Base-by-base conservation (phyloP, 2,113 vertebrate species). In the Microcebus murinus region DNA sequence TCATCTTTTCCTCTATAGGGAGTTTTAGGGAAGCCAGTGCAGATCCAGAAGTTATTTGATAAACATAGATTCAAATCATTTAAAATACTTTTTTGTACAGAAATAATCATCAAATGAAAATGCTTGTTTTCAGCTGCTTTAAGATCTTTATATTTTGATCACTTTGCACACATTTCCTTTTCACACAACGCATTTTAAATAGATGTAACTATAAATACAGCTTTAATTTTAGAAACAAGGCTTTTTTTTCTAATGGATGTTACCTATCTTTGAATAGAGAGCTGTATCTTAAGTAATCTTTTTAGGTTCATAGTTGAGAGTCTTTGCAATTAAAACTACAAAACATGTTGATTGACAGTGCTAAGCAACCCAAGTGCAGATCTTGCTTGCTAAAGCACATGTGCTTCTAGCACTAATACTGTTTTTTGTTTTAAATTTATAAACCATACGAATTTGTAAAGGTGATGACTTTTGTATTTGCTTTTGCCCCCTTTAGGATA, bases 401-500 rank as follows among this genome's bases (percentile, higher is more conserved):
- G 36, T 86, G 9, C 36, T 95, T 90, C 39, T 77, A 25, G 74
- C 8, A 79, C 21, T 93, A 11, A 90, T 39, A 77, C 6, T 50
- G 39, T 85, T n/a, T 17, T 36, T 36, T 25, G 14, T 63, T 79
- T 65, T 45, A 34, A 20, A 50, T 36, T 76, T 63, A 68, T 7
- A 93, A 36, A 82, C 17, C 65, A 2, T 55, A 55, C 61, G 57
- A 55, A 55, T 55, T 55, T 55, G 52, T 55, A 55, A 55, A 55
- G 59, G 17, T 92, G 61, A 65, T 92, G n/a, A 71, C 80, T 83
- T 90, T 65, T 83, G 36, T 95, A 27, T 95, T 77, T 96, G 14
- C 42, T 70, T 91, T 67, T 45, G 13, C 27, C n/a, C 12, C 55
- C 42, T 95, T 80, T 86, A 99, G 99, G 99, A 99, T 97, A 99